Conservation (phyloP, 2,113 vertebrate genomes). For the Nyctereutes procyonoides region DNA sequence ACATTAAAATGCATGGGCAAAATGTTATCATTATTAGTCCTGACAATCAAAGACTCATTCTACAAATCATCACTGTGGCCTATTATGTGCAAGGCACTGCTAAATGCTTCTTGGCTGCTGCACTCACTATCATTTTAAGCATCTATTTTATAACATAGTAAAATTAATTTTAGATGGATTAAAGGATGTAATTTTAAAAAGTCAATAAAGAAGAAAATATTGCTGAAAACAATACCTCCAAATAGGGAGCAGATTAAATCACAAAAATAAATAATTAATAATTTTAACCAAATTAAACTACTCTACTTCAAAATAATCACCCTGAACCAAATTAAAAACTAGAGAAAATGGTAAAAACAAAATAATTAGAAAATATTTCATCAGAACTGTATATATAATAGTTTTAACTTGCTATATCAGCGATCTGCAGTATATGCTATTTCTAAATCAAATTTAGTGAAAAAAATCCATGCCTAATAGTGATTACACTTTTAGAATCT, state of each 20-base stretch:
- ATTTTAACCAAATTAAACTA: constrained; percentile 8
- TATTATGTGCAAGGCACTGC: not conserved
- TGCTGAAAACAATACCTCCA: not conserved
- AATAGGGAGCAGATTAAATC: not conserved
- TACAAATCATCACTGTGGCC: not conserved
- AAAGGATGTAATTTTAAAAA: not conserved
- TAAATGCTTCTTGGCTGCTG: not conserved
- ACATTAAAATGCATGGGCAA: not conserved
- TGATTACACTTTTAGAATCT: not conserved
- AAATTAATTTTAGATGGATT: constrained; percentile 38
- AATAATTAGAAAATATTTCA: not conserved
- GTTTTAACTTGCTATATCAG: not conserved
- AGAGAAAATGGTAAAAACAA: not conserved
- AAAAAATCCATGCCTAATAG: not conserved
- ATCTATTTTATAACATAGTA: not conserved
- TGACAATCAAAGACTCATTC: not conserved
- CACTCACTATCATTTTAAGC: not conserved
- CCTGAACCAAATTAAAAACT: not conserved
- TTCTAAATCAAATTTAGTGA: not conserved
- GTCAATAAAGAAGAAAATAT: constrained; percentile 25
- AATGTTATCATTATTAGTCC: not conserved
- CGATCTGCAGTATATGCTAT: not conserved
- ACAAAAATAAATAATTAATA: not conserved
- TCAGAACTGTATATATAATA: not conserved
- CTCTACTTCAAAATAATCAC: not conserved